Conservation (phyloP, 2,797 vertebrate species). For the Clarias laeviceps region DNA sequence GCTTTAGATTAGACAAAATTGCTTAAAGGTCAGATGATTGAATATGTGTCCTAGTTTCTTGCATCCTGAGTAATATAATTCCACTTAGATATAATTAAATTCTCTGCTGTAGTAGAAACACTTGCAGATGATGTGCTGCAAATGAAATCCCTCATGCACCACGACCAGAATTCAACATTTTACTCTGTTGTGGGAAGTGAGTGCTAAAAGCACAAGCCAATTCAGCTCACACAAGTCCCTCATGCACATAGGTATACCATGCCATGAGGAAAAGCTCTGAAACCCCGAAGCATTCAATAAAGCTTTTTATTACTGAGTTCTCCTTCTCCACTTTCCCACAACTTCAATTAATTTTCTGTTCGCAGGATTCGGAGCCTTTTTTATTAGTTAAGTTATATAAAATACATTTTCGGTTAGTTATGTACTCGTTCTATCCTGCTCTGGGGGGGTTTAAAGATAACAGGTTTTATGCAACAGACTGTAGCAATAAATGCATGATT, state of each 20-base stretch:
- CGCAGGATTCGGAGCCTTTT: neutral
- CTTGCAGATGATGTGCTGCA: slow-evolving; percentile 19
- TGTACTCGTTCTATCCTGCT: neutral
- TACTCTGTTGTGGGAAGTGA: neutral
- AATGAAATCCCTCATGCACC: neutral
- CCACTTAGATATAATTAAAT: neutral
- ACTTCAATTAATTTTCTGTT: neutral
- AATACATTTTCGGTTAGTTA: neutral
- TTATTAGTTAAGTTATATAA: neutral
- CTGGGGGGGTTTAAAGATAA: no score
- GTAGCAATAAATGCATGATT: neutral
- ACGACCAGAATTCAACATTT: neutral
- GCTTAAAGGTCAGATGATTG: neutral
- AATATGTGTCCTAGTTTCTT: neutral
- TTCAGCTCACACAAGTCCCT: neutral
- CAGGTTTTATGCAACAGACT: neutral
- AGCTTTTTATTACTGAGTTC: neutral
- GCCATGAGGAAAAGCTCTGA: neutral
- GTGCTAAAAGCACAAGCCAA: neutral
- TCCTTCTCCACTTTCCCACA: neutral
- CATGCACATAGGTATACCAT: neutral
- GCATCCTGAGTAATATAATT: neutral
- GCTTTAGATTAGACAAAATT: neutral
- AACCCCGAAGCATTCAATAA: neutral
- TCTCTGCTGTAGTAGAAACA: neutral